Conservation (phyloP, 2,888 invertebrate species). For the Tetramorium bicarinatum region DNA sequence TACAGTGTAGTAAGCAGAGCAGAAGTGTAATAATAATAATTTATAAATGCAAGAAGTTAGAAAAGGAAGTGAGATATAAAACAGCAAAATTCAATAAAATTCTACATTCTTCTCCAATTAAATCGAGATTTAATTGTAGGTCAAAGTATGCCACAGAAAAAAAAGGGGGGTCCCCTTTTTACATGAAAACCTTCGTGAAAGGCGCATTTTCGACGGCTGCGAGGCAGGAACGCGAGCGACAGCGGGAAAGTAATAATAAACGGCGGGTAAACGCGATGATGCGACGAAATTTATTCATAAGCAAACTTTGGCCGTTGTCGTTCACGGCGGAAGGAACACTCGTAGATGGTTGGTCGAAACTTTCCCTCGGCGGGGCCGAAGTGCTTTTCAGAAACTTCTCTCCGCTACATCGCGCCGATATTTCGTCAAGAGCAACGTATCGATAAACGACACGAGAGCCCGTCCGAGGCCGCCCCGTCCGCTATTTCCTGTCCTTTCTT, state of each 20-base stretch:
- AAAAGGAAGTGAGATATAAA: background rate
- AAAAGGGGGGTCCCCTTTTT: too few species aligned
- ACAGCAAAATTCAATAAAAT: background rate
- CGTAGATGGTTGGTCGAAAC: constrained; percentile 45
- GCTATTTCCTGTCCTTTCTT: constrained; percentile 36
- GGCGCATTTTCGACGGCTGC: background rate
- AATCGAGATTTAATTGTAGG: constrained; percentile 17
- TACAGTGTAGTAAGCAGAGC: background rate
- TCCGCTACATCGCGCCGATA: constrained; percentile 53
- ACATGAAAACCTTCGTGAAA: background rate
- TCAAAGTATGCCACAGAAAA: background rate
- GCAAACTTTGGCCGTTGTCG: constrained; percentile 73
- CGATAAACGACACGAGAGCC: constrained; percentile 49
- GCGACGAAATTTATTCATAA: constrained; percentile 80
- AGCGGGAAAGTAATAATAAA: constrained; percentile 56
- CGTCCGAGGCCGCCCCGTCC: constrained; percentile 1
- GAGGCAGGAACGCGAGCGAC: constrained; percentile 51
- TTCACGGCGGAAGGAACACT: constrained; percentile 50
- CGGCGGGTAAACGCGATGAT: constrained; percentile 71
- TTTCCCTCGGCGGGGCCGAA: constrained; percentile 27
- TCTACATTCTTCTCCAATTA: background rate
- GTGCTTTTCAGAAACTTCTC: constrained; percentile 48
- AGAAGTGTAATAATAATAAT: background rate
- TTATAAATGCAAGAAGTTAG: background rate
- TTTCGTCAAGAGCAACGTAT: constrained; percentile 52